Evolutionary conservation across 2,888 invertebrate genomes (phyloP).

Genomic region (Xylota segnis): DNA sequence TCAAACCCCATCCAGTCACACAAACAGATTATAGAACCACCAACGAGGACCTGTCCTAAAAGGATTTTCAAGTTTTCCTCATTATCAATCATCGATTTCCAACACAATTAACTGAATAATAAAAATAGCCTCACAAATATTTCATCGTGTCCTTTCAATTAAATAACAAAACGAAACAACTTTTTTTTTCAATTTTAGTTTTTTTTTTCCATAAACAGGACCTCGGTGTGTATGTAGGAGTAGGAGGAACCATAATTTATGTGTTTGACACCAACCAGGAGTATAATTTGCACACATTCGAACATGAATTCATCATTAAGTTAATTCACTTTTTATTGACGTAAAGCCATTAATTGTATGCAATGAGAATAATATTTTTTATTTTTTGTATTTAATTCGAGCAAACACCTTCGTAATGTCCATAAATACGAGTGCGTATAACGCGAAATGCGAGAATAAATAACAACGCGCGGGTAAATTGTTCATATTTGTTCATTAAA

Average conservation of each 20-base stretch:
- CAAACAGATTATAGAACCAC: too few relatives aligned
- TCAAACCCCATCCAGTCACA: too few relatives aligned
- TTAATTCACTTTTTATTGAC: conserved; percentile 14
- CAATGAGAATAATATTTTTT: neutral
- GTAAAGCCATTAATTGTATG: conserved; percentile 10
- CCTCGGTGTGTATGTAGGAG: too few relatives aligned
- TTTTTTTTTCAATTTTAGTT: neutral
- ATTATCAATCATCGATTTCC: too few relatives aligned
- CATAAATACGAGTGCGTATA: neutral
- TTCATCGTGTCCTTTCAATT: too few relatives aligned
- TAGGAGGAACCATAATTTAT: neutral
- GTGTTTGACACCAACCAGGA: neutral
- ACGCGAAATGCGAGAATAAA: neutral
- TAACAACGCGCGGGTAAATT: neutral
- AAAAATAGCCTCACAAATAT: too few relatives aligned
- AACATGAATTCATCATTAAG: conserved; percentile 20
- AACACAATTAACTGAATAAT: too few relatives aligned
- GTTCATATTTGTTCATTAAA: conserved; percentile 9
- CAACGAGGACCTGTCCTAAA: too few relatives aligned
- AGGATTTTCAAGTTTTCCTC: too few relatives aligned
- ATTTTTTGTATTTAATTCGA: neutral
- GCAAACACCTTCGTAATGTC: neutral
- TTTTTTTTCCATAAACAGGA: neutral
- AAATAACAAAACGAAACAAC: too few relatives aligned
- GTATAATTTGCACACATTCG: conserved; percentile 3